These are phyloP conservation scores for Cosmorhoe ocellata DNA, from an alignment of 2,888 invertebrate genomes.

Conservation along the genomic window DNA sequence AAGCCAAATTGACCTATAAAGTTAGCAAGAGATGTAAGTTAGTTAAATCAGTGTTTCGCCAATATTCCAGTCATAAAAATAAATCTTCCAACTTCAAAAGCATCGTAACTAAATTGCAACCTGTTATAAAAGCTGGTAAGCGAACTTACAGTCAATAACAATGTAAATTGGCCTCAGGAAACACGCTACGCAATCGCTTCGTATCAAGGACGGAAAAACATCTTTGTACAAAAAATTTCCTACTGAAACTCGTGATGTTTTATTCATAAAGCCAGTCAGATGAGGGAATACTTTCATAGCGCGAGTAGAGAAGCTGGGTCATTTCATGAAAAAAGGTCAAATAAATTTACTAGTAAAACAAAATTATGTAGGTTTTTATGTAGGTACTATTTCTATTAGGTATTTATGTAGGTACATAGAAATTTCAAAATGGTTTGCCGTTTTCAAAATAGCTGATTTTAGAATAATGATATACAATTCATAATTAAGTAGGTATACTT, in stretches of 20 bases:
- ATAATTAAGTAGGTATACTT: too few species aligned
- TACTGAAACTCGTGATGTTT: slow-evolving; percentile 49
- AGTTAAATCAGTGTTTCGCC: neutral
- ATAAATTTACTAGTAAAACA: too few species aligned
- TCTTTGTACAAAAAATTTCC: slow-evolving; percentile 48
- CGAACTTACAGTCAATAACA: slow-evolving; percentile 18
- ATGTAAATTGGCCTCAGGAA: slow-evolving; percentile 28
- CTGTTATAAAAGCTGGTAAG: slow-evolving; percentile 1
- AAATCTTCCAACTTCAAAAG: neutral
- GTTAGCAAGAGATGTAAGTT: too few species aligned
- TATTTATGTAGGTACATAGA: too few species aligned
- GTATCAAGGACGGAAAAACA: slow-evolving; percentile 46
- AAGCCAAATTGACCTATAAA: too few species aligned
- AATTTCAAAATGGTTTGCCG: too few species aligned
- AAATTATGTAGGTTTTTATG: too few species aligned
- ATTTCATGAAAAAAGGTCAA: too few species aligned
- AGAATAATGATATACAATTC: too few species aligned
- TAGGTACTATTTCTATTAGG: too few species aligned
- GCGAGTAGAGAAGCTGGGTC: neutral
- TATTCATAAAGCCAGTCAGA: slow-evolving; percentile 55
- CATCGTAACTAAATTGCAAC: neutral
- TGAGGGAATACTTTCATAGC: slow-evolving; percentile 42
- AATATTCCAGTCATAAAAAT: neutral
- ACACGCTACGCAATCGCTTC: slow-evolving; percentile 37
- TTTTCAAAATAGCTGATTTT: too few species aligned